Conservation (phyloP, 2,113 vertebrate species). For the Hemicordylus capensis region DNA sequence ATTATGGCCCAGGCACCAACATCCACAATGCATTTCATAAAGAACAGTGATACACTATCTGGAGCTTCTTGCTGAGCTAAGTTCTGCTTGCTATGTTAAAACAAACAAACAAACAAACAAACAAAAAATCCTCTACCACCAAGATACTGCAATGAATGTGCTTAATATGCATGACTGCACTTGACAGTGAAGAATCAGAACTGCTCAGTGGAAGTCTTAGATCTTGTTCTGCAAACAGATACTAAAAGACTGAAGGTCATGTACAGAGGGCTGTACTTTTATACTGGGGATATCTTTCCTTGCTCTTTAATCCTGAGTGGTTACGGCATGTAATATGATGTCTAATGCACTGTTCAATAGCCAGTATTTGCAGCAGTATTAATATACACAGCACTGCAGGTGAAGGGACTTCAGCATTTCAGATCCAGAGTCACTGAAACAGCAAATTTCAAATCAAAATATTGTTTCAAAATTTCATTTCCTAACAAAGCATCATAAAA, state of each 20-base stretch:
- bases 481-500: background rate
- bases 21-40: background rate
- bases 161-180: background rate
- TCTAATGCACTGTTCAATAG: background rate
- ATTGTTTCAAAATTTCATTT: background rate
- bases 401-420: background rate
- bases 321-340: background rate
- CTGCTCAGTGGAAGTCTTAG: background rate
- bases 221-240: background rate
- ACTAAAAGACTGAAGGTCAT: background rate
- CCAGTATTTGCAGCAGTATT: background rate
- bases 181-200: background rate
- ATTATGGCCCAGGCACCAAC: background rate
- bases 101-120: background rate
- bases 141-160: background rate
- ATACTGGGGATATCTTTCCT: background rate
- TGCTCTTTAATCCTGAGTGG: background rate
- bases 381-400: background rate
- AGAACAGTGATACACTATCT: background rate
- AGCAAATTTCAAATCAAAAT: background rate
- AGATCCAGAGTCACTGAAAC: background rate
- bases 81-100: background rate
- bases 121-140: no score
- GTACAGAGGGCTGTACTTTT: background rate
- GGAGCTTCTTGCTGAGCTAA: background rate